These are phyloP conservation scores for Gallinago jamesoni DNA, from an alignment of 2,113 vertebrate species.

Conservation along the genomic window DNA sequence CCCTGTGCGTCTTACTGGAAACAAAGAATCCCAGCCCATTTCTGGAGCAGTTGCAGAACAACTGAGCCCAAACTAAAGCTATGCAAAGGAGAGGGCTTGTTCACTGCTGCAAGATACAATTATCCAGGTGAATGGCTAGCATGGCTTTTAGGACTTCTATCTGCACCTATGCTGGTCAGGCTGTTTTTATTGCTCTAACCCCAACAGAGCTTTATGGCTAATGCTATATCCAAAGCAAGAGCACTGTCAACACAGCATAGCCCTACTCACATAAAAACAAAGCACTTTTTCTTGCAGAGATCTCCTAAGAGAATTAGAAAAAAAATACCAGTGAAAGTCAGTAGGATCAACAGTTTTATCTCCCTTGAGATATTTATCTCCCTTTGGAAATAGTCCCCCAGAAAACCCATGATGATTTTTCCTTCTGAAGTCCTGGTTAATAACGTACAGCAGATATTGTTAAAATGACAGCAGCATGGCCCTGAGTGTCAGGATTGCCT, in stretches of 20 bases:
- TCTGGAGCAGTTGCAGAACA: neutral
- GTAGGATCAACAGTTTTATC: neutral
- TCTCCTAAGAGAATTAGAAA: neutral
- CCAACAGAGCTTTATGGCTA: neutral
- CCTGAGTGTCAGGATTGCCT: neutral
- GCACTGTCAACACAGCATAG: neutral
- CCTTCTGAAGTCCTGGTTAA: neutral
- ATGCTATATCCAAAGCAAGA: neutral
- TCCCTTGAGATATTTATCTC: neutral
- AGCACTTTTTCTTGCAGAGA: neutral
- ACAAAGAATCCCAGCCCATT: neutral
- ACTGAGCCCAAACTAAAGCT: too few relatives aligned
- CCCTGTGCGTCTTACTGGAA: neutral
- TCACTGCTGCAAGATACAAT: neutral
- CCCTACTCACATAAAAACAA: neutral
- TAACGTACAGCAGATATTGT: neutral
- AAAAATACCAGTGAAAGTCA: neutral
- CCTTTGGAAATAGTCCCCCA: neutral
- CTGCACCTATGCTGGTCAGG: neutral
- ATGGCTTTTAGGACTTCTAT: neutral
- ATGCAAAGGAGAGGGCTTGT: neutral
- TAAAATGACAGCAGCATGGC: neutral
- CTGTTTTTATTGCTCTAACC: neutral
- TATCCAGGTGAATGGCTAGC: neutral
- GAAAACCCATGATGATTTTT: neutral